A percentile compares a stretch with the other conserved stretches of the same genome.
These are phyloP conservation scores for Delichon dasypus DNA, from an alignment of 2,797 vertebrate genomes.

Conservation along the genomic window DNA sequence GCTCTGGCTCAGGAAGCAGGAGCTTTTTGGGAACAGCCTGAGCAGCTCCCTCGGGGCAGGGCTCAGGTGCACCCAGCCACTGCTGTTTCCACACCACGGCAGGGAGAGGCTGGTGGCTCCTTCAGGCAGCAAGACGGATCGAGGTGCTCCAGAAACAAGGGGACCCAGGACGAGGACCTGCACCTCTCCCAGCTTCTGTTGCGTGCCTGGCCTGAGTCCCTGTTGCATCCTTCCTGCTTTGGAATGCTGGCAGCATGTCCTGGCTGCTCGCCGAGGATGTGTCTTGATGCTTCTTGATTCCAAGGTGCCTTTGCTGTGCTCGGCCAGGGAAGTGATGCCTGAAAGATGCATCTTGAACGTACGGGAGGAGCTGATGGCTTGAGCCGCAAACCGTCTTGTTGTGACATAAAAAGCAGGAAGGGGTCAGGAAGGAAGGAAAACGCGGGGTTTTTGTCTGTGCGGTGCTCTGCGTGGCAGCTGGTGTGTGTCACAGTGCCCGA, in stretches of 20 bases:
- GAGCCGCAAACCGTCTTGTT: fast-evolving
- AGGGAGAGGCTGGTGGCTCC: background rate
- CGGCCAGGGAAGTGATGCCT: fast-evolving
- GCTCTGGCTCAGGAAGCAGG: background rate
- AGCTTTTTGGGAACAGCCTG: background rate
- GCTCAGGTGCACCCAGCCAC: background rate
- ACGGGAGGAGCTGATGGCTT: background rate
- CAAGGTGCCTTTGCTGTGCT: background rate
- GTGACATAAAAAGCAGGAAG: background rate
- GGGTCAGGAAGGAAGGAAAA: background rate
- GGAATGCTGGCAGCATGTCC: background rate
- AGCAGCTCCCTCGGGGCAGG: background rate
- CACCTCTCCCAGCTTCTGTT: background rate
- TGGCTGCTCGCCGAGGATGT: background rate
- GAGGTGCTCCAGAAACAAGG: background rate
- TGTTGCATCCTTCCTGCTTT: background rate
- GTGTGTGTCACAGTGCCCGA: fast-evolving
- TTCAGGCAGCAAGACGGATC: background rate
- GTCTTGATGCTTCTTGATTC: background rate
- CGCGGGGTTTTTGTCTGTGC: fast-evolving
- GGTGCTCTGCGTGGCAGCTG: background rate
- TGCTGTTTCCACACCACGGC: background rate
- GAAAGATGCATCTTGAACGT: fast-evolving
- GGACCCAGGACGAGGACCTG: background rate
- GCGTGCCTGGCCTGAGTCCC: background rate